Evolutionary conservation across 2,888 invertebrate genomes (phyloP).

Genomic region (Danaus chrysippus): DNA sequence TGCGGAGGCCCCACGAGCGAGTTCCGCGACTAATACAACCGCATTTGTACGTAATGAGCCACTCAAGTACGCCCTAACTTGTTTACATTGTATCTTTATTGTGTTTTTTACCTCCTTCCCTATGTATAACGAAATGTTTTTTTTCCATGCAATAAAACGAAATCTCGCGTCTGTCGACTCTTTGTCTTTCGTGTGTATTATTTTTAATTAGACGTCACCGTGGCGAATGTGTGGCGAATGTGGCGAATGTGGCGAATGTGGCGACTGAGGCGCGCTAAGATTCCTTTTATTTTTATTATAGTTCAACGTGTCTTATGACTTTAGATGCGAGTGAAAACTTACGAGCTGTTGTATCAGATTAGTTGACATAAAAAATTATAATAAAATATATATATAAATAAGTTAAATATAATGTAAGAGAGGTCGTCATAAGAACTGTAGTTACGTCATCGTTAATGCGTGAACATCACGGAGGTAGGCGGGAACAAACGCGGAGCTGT

Average conservation of each 20-base stretch:
- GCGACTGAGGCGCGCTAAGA: conserved; percentile 33
- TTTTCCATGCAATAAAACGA: conserved; percentile 68
- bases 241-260: conserved; percentile 28
- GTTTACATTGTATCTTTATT: conserved; percentile 80
- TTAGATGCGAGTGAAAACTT: conserved; percentile 10
- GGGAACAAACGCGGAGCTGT: conserved; percentile 9
- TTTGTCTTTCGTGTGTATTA: conserved; percentile 54
- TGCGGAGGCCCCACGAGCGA: conserved; percentile 47
- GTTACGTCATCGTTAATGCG: background rate
- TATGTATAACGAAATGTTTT: conserved; percentile 68
- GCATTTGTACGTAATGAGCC: conserved; percentile 76
- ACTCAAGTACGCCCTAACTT: conserved; percentile 78
- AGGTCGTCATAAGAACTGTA: background rate
- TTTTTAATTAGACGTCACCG: conserved; percentile 55
- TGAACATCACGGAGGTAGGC: background rate
- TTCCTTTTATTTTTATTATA: conserved; percentile 28
- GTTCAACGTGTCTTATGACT: conserved; percentile 8
- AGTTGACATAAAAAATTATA: no score
- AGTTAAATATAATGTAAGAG: no score
- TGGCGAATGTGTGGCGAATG: no score
- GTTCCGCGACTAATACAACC: conserved; percentile 64
- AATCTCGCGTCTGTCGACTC: conserved; percentile 52
- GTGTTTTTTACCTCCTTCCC: conserved; percentile 75
- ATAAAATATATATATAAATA: no score
- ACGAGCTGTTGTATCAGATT: background rate